Conservation (phyloP, 1,140 invertebrate genomes). For the Idris sp. region DNA sequence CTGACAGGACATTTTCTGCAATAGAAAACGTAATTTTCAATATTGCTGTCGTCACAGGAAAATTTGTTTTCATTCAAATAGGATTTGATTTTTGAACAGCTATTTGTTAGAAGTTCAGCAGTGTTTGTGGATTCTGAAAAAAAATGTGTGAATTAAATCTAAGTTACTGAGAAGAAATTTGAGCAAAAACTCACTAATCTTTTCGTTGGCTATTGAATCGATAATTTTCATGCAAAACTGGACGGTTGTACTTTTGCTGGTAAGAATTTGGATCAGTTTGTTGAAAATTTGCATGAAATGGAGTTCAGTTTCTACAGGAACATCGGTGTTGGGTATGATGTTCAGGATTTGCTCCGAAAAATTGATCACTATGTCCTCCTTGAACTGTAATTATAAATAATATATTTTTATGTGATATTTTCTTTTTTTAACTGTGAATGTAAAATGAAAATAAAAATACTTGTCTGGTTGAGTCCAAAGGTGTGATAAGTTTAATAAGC, state of each 20-base stretch:
- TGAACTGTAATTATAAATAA: conserved; percentile 47
- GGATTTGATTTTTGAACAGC: conserved; percentile 66
- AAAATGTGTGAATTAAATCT: conserved; percentile 1
- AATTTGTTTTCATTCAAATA: conserved; percentile 64
- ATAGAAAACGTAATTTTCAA: conserved; percentile 61
- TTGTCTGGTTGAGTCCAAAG: conserved; percentile 50
- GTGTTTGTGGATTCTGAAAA: conserved; percentile 3
- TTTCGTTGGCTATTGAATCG: conserved; percentile 55
- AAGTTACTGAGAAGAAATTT: neutral
- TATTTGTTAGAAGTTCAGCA: conserved; percentile 44
- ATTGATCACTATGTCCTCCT: conserved; percentile 45
- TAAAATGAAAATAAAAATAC: conserved; percentile 14
- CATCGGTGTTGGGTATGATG: conserved; percentile 29
- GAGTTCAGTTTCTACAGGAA: conserved; percentile 22
- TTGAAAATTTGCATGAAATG: conserved; percentile 44
- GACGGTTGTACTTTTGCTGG: conserved; percentile 16
- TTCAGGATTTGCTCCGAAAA: conserved; percentile 32
- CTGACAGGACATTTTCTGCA: conserved; percentile 66
- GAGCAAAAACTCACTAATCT: conserved; percentile 57
- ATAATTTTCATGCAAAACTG: conserved; percentile 65
- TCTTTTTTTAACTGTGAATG: neutral
- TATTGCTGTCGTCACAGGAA: conserved; percentile 48
- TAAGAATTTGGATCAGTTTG: conserved; percentile 42
- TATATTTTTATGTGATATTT: neutral
- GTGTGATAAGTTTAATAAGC: conserved; percentile 58